Base-by-base conservation (phyloP, 23 tunicate genomes). In the Phallusia fumigata region DNA sequence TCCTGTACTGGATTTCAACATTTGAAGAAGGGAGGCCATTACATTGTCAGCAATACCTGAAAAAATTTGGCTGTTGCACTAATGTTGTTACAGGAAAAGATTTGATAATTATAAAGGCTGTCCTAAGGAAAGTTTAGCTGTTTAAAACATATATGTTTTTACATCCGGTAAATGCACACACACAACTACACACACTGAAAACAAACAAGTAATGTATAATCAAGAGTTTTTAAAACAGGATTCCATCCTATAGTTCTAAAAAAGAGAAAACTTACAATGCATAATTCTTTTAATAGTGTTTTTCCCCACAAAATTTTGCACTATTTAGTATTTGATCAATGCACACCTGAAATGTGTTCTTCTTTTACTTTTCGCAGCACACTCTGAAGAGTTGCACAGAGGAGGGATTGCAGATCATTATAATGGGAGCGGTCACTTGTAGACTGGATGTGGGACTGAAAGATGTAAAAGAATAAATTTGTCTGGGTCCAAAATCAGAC, bases 361-460 rank as follows among this genome's bases (percentile, higher is more conserved):
- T 87, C 87, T 31, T 90, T 80, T 28, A 96, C 95, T 75, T 96
- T 96, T 47, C 94, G 80, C 31, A 96, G 73, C 26, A 96, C 96
- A 75, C 96, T 91, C 64, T 90, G 96, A 40, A 96, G 80, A 33
- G 99, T 96, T 45, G 99, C 99, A 65, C 99, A 96, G 0, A 96
- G 80, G 0, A 96, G 88, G 0, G 93, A 85, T 72, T 96, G 99
- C 18, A 96, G 78, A 58, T 96, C 99, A 80, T 96, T 91, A 80
- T 84, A 96, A 30, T 96, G 97, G 0, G 96, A 87, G 19, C 96
- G 90, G 64, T 94, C 98, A 81, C 87, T 89, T 47, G 84, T 79
- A 6, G 94, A 85, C 33, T 89, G 94, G 33, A 94, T 94, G 64
- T 83, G 98, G 34, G 90, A 76, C 98, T 94, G 49, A 53, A 53